Evolutionary conservation across 2,888 invertebrate species (phyloP).

Genomic region (Drosophila suboccidentalis): DNA sequence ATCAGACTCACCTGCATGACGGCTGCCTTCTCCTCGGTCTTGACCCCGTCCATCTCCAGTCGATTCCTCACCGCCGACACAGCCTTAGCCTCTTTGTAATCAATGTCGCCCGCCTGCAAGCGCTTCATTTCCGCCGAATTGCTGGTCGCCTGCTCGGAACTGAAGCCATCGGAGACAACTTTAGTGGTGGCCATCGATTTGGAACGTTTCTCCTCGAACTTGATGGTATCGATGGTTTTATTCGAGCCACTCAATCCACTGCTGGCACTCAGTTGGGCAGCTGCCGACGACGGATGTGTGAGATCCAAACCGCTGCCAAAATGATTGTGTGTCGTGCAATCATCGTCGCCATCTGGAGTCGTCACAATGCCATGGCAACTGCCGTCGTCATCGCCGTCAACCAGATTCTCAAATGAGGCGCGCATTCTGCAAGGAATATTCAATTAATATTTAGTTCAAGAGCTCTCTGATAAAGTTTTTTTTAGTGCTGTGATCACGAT

Average conservation of each 20-base stretch:
- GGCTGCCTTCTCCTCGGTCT: slow-evolving; percentile 94
- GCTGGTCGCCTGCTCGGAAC: slow-evolving; percentile 90
- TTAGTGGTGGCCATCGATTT: slow-evolving; percentile 92
- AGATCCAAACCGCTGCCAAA: slow-evolving; percentile 77
- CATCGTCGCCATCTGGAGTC: slow-evolving; percentile 91
- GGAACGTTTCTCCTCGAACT: slow-evolving; percentile 93
- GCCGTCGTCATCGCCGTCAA: slow-evolving; percentile 89
- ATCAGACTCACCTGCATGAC: slow-evolving; percentile 90
- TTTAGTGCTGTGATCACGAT: not conserved
- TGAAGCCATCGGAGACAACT: slow-evolving; percentile 93
- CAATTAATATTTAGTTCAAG: not conserved
- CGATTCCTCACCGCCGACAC: slow-evolving; percentile 92
- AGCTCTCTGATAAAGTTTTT: not conserved
- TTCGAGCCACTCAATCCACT: slow-evolving; percentile 83
- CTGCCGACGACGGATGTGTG: slow-evolving; percentile 79
- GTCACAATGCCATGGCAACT: slow-evolving; percentile 88
- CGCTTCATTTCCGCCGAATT: slow-evolving; percentile 91
- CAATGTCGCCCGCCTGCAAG: slow-evolving; percentile 92
- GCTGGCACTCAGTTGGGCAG: slow-evolving; percentile 84
- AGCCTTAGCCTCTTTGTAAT: slow-evolving; percentile 92
- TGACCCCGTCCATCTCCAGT: slow-evolving; percentile 93
- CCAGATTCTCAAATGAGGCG: slow-evolving; percentile 92
- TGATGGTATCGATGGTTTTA: slow-evolving; percentile 88
- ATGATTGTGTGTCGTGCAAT: slow-evolving; percentile 85
- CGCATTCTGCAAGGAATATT: slow-evolving; percentile 86